phyloP scores from a whole-genome alignment of 2,797 vertebrate species.

The Orientallactaga sibirica region DNA sequence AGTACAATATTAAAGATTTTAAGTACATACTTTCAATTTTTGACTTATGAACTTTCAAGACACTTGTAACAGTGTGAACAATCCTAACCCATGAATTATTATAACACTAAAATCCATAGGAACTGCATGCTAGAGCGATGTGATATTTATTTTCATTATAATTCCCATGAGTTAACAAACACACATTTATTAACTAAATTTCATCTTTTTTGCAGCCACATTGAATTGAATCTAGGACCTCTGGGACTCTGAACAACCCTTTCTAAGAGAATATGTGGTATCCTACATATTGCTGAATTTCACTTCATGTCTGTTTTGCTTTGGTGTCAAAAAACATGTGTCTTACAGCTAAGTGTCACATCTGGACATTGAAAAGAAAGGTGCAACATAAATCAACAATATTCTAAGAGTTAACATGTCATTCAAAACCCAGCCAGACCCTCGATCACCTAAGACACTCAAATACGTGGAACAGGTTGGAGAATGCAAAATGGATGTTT shows the following conservation, averaged over 20 bases:
- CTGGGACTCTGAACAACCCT: background rate
- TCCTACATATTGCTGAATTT: background rate
- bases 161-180: slow-evolving; percentile 25
- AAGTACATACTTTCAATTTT: slow-evolving; percentile 39
- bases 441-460: slow-evolving; percentile 4
- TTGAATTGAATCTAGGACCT: slow-evolving; percentile 12
- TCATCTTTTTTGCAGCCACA: background rate
- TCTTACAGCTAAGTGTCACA: background rate
- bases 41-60: slow-evolving; percentile 7
- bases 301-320: background rate
- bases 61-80: background rate
- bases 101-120: background rate
- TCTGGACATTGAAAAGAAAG: background rate
- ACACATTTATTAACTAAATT: slow-evolving; percentile 21
- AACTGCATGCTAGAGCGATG: background rate
- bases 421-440: slow-evolving; percentile 25
- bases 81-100: background rate
- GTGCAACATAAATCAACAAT: slow-evolving; percentile 6
- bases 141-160: slow-evolving; percentile 39
- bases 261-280: background rate
- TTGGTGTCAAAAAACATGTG: background rate
- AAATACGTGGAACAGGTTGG: background rate
- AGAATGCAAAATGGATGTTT: slow-evolving; percentile 18
- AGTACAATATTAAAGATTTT: slow-evolving; percentile 45
- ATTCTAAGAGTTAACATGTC: background rate